Conservation (phyloP, 2,888 invertebrate species). For the Ceramica pisi region DNA sequence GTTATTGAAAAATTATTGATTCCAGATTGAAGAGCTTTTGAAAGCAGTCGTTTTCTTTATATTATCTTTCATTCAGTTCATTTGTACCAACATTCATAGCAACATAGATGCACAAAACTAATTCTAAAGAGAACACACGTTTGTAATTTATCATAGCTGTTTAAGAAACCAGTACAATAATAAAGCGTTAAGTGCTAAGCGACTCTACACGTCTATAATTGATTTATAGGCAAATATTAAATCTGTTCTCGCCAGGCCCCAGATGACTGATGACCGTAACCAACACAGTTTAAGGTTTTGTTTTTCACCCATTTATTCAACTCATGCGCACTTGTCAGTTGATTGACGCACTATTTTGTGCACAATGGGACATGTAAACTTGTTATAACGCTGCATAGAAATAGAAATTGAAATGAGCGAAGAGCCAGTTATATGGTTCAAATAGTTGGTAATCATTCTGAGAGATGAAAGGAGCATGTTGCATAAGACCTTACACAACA, state of each 20-base stretch:
- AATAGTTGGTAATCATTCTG: conserved; percentile 23
- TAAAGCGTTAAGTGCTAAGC: conserved; percentile 82
- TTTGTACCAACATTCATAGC: neutral
- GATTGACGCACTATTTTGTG: conserved; percentile 81
- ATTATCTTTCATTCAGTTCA: neutral
- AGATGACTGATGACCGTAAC: conserved; percentile 84
- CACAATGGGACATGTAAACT: conserved; percentile 66
- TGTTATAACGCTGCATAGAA: conserved; percentile 43
- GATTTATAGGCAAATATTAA: conserved; percentile 90
- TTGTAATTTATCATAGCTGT: conserved; percentile 78
- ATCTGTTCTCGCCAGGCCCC: conserved; percentile 86
- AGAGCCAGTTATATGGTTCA: conserved; percentile 1
- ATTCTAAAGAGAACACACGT: conserved; percentile 62
- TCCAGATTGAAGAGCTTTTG: neutral
- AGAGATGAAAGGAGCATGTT: conserved; percentile 29
- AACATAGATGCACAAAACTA: conserved; percentile 30
- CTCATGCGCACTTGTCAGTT: conserved; percentile 75
- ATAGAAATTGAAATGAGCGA: conserved; percentile 30
- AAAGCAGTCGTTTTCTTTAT: neutral
- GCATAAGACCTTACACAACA: conserved; percentile 24
- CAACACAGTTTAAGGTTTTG: conserved; percentile 80
- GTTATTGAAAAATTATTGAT: neutral
- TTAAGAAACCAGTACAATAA: conserved; percentile 81
- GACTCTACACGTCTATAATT: conserved; percentile 84
- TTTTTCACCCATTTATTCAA: conserved; percentile 81